Evolutionary conservation across 2,797 vertebrate genomes (phyloP).

Genomic region (Sebastiscus albofasciatus): DNA sequence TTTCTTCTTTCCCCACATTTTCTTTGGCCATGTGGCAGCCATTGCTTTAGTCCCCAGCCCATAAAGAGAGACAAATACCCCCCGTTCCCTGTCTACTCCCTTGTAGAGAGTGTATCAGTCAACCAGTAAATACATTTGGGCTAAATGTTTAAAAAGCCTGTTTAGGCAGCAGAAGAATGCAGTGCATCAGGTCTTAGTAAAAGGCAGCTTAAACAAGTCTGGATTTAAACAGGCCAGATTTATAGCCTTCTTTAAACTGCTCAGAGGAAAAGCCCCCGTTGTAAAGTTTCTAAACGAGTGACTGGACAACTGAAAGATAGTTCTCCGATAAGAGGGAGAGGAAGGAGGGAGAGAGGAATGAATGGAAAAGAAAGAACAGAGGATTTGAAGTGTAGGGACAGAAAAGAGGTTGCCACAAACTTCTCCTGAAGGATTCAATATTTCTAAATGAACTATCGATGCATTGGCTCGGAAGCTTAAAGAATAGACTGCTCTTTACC

Average conservation of each 20-base stretch:
- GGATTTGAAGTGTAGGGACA: conserved; percentile 37
- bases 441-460: conserved; percentile 66
- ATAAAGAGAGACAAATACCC: conserved; percentile 73
- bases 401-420: conserved; percentile 40
- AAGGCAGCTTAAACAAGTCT: conserved; percentile 71
- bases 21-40: conserved; percentile 60
- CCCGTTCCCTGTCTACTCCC: conserved; percentile 57
- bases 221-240: conserved; percentile 75
- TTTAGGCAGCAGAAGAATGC: conserved; percentile 75
- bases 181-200: conserved; percentile 73
- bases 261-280: conserved; percentile 65
- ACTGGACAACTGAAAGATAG: conserved; percentile 62
- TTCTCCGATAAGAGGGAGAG: conserved; percentile 53
- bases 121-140: conserved; percentile 77
- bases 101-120: conserved; percentile 71
- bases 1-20: conserved; percentile 16
- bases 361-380: conserved; percentile 12
- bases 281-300: conserved; percentile 74
- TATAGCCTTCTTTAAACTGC: conserved; percentile 75
- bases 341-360: conserved; percentile 9
- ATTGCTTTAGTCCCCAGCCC: conserved; percentile 36
- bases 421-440: conserved; percentile 52
- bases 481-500: conserved; percentile 43
- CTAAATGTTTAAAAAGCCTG: conserved; percentile 80
- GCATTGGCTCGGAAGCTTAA: conserved; percentile 53